Evolutionary conservation across 1,140 invertebrate genomes (phyloP), one percentile per base, ranked within the genome.

Genomic region (Penaeus chinensis): DNA sequence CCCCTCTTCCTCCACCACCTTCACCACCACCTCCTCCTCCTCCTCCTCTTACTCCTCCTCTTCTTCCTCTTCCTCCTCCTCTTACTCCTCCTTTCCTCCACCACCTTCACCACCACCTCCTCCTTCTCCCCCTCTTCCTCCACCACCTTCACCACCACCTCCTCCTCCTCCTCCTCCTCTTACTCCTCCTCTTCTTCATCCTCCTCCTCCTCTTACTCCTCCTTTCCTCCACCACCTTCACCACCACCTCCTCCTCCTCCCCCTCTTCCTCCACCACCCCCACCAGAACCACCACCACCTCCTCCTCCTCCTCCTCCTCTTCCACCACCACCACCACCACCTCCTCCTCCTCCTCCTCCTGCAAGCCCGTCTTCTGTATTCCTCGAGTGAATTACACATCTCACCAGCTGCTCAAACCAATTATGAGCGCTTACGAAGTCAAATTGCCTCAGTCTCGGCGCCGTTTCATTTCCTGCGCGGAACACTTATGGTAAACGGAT

Each of bases 371-470:
- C 82, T 83, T 83, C 66, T 83, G 42, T 71, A 81, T 71, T 32
- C 78, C 63, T 80, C 54, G 24, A 81, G 77, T 61, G 77, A 81
- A 79, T 74, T 69, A 74, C 78, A 47, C 79, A 69, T 86, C 85
- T 86, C 85, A 81, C 84, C 47, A 69, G 77, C 85, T 47, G 85
- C 85, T 78, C 78, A 81, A 27, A 81, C 85, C 77, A 86, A 86
- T 86, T 78, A 86, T 74, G 78, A 86, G 63, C 85, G 69, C 78
- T 86, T 86, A 86, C 85, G 65, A 71, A 78, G 77, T 62, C 77
- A 86, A 86, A 86, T 86, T 81, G 71, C 85, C 85, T 81, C 85
- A 47, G 77, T 74, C 62, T 86, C 85, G 85, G 47, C 85, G 47
- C 66, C 66, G 63, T 81, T 81, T 85, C 84, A 85, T 85, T 79